These are phyloP conservation scores for Cyprinus carpio DNA, from an alignment of 2,113 vertebrate genomes.

Conservation along the genomic window DNA sequence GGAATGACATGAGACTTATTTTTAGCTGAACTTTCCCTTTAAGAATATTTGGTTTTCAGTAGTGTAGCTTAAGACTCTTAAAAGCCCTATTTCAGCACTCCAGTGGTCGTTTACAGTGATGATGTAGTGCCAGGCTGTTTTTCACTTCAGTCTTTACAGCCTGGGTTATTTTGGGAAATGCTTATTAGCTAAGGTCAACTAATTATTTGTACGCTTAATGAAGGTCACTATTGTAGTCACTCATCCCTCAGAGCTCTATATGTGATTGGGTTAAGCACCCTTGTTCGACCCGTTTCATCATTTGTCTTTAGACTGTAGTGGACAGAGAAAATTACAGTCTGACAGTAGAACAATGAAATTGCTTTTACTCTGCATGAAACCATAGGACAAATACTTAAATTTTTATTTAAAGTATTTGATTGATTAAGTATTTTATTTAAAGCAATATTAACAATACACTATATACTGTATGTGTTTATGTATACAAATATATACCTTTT, in stretches of 20 bases:
- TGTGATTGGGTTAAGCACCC: conserved; percentile 74
- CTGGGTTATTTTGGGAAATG: conserved; percentile 58
- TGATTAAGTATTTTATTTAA: too few species aligned
- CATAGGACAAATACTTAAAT: conserved; percentile 5
- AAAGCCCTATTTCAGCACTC: neutral
- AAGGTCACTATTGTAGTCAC: conserved; percentile 74
- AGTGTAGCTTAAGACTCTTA: neutral
- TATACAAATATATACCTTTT: too few species aligned
- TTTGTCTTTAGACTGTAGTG: conserved; percentile 68
- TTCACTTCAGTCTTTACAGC: conserved; percentile 62
- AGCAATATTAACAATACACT: too few species aligned
- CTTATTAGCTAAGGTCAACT: conserved; percentile 76
- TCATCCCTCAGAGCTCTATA: conserved; percentile 66
- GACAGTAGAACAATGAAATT: conserved; percentile 27
- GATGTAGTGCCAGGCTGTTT: conserved; percentile 58
- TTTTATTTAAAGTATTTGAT: too few species aligned
- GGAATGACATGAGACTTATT: neutral
- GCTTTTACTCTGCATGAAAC: neutral
- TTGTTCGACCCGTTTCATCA: conserved; percentile 68
- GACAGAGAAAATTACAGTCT: conserved; percentile 53
- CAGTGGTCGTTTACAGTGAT: conserved; percentile 9
- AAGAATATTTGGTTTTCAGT: neutral
- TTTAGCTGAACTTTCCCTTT: neutral
- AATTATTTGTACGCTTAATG: conserved; percentile 79
- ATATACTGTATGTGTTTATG: too few species aligned